Evolutionary conservation across 1,140 invertebrate species (phyloP), one percentile per base, ranked within the genome.

Genomic region (Atopsyche davidsoni): DNA sequence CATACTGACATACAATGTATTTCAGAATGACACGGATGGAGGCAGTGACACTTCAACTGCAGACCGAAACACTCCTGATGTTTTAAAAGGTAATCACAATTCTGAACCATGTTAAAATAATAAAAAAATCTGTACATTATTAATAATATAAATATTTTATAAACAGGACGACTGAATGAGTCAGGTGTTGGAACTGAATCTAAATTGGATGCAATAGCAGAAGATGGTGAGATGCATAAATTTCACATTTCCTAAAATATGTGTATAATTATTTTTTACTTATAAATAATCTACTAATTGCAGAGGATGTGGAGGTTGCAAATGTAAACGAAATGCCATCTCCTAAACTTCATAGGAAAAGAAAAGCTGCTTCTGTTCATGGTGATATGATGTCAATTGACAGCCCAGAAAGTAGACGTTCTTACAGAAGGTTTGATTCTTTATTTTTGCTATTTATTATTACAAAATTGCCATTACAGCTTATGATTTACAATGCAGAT

Each of bases 301-400:
- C 22, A 52, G 50, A 32, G 10, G 9, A 18, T 11, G 31, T 4
- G 7, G 28, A 19, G 28, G 23, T 11, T 7, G 1, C 2, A 18
- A 35, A 3, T 21, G 16, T 14, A 7, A 14, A 6, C 7, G 35
- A 6, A 13, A 14, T 25, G 17, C 34, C 48, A n/a, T n/a, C 45
- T 2, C 44, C 31, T 4, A 17, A 36, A 9, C 25, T 7, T n/a
- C 17, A 19, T 4, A 46, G 47, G 32, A 21, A 22, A 14, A 38
- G 16, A 14, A 57, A 57, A 40, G 51, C 55, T 4, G 55, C 51
- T 40, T 57, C 55, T 1, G 16, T 57, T 17, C 46, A 50, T n/a
- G 51, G 47, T n/a, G 14, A 57, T 10, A 45, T 41, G 16, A 40
- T 46, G 14, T 35, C 51, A n/a, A 46, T 49, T 14, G 46, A 56